Base-by-base conservation (phyloP, 2,797 vertebrate genomes). In the Pipistrellus pipistrellus region DNA sequence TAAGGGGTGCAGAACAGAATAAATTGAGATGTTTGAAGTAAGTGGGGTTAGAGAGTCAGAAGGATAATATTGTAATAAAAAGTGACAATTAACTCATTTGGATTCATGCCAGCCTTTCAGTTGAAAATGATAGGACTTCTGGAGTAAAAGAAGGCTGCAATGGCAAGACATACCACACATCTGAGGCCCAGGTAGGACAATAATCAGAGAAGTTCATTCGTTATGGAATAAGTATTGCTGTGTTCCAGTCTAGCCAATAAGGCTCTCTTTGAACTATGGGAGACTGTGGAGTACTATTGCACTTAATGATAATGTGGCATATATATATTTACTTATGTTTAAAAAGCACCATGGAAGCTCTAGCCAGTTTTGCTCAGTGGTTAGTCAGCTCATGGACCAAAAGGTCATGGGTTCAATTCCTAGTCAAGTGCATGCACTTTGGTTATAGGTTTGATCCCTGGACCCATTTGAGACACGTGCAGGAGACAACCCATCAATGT, bases 41-140 rank as follows among this genome's bases (percentile, higher is more conserved):
- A 35, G 48, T 66, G 38, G 12, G 57, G 12, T n/a, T 66, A 77
- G 44, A 51, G 44, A 82, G 13, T 15, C 32, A 23, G 12, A 88
- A 51, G 57, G 13, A 76, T 46, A 71, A 59, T 51, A 84, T 10
- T 25, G 20, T 75, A 35, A 46, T n/a, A 89, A 85, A 80, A 90
- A 81, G 68, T 30, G 10, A 81, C 10, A 85, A 14, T 57, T 68
- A 53, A 41, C 64, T 53, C 75, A 81, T 89, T 23, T 83, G 59
- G 64, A 85, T 13, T 32, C 71, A 75, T 3, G 20, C 6, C 35
- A 68, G 20, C 25, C 66, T 68, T 32, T 90, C 59, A 41, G 44
- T 35, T 69, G 86, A 71, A 92, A 90, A 59, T 88, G 11, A 82
- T 7, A 66, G 38, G 71, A 78, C 71, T 81, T 85, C 53, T 32